A percentile compares a stretch with the other conserved stretches of the same genome.
These are phyloP conservation scores for Riparia riparia DNA, from an alignment of 2,113 vertebrate genomes.

Conservation along the genomic window DNA sequence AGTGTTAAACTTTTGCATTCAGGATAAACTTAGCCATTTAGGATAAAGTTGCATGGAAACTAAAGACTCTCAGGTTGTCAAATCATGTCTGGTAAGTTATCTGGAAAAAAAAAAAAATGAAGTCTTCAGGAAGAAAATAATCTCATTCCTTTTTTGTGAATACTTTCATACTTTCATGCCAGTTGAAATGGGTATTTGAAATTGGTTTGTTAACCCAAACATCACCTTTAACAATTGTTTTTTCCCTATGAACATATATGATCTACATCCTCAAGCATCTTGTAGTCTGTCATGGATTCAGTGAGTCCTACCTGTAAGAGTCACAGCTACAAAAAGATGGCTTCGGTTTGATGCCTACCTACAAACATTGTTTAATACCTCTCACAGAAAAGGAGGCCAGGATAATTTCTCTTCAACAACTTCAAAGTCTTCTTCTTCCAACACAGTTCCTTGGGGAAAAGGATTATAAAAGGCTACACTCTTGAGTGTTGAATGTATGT, in stretches of 20 bases:
- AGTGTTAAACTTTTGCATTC: not conserved
- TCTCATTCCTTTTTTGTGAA: not conserved
- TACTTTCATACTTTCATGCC: not conserved
- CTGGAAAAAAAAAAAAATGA: not conserved
- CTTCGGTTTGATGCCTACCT: not conserved
- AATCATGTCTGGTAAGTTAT: not conserved
- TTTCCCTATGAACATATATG: not conserved
- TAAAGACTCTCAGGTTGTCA: not conserved
- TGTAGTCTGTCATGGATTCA: not conserved
- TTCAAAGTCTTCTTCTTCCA: not conserved
- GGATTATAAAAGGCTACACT: not conserved
- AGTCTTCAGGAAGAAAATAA: not conserved
- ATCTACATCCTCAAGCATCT: not conserved
- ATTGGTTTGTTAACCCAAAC: not conserved
- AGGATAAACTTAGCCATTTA: not conserved
- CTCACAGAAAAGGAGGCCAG: not conserved
- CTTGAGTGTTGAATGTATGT: not conserved
- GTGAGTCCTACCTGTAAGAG: not conserved
- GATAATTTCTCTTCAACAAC: not conserved
- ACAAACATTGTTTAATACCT: not conserved
- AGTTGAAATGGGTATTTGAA: not conserved
- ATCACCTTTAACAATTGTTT: not conserved
- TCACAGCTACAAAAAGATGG: not conserved
- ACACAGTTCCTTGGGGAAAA: not conserved
- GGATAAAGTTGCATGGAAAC: not conserved